phyloP scores from a whole-genome alignment of 2,113 vertebrate genomes.

The Euleptes europaea region DNA sequence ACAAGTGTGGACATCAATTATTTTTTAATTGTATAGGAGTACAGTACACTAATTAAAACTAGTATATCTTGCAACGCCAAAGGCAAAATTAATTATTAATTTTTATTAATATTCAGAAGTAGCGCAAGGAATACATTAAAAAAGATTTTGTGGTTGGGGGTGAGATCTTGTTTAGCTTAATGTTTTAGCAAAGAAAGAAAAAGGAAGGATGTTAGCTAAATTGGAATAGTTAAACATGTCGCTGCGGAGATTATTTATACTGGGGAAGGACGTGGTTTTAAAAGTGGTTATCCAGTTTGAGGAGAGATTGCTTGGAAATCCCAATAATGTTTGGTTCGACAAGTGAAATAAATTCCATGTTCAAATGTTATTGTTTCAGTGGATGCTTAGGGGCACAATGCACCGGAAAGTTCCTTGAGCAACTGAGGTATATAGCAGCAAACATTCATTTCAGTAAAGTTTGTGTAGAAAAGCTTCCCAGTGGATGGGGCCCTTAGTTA shows the following conservation, averaged over 20 bases:
- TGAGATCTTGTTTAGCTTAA: slow-evolving; percentile 87
- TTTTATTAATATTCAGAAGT: slow-evolving; percentile 99
- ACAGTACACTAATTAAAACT: slow-evolving; percentile 99
- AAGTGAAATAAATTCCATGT: slow-evolving; percentile 42
- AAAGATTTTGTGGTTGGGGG: slow-evolving; percentile 92
- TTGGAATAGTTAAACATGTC: slow-evolving; percentile 63
- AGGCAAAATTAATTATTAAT: slow-evolving; percentile 99
- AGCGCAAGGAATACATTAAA: slow-evolving; percentile 99
- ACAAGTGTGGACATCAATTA: slow-evolving; percentile 97
- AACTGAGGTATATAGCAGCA: neutral
- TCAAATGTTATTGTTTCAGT: slow-evolving; percentile 53
- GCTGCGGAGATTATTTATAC: slow-evolving; percentile 50
- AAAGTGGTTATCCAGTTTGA: slow-evolving; percentile 38
- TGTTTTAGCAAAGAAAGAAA: slow-evolving; percentile 75
- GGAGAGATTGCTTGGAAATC: slow-evolving; percentile 40
- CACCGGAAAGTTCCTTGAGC: neutral
- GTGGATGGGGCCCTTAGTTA: slow-evolving; percentile 22
- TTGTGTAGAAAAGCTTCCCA: neutral
- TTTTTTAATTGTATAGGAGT: slow-evolving; percentile 99
- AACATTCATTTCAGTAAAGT: neutral
- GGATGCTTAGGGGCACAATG: slow-evolving; percentile 33
- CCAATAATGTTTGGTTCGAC: slow-evolving; percentile 51
- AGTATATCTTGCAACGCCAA: slow-evolving; percentile 99
- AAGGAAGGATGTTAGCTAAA: slow-evolving; percentile 71
- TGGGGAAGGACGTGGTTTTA: slow-evolving; percentile 51